Percentiles rank a stretch among this genome's conserved stretches.
These are phyloP conservation scores for Coelinius sp. DNA, from an alignment of 2,888 invertebrate genomes.

Conservation along the genomic window DNA sequence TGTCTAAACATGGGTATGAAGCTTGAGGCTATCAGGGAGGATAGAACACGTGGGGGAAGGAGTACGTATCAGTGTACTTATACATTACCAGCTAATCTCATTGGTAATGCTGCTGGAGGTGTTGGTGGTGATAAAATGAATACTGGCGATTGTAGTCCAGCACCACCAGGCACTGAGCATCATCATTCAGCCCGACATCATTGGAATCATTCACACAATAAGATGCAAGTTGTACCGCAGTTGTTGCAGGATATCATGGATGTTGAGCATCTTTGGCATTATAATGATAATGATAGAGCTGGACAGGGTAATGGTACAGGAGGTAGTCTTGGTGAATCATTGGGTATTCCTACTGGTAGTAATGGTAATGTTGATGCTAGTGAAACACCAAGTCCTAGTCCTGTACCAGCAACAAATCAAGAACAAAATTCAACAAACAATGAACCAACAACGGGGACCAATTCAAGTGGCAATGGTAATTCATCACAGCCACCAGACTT, in stretches of 20 bases:
- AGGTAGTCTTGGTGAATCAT: conserved; percentile 29
- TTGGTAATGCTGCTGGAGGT: conserved; percentile 72
- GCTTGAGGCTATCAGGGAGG: conserved; percentile 95
- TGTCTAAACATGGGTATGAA: conserved; percentile 97
- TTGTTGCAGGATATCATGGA: conserved; percentile 90
- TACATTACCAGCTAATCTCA: conserved; percentile 80
- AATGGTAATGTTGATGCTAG: conserved; percentile 46
- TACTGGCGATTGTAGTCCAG: conserved; percentile 65
- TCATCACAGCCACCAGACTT: conserved; percentile 79
- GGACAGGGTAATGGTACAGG: conserved; percentile 72
- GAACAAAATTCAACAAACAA: conserved; percentile 50
- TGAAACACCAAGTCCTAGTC: conserved; percentile 48
- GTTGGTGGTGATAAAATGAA: conserved; percentile 70
- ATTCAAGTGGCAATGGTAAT: conserved; percentile 55
- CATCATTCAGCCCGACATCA: conserved; percentile 66
- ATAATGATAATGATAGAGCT: conserved; percentile 85
- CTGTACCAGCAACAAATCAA: conserved; percentile 46
- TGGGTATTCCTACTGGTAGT: conserved; percentile 48
- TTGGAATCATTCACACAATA: conserved; percentile 65
- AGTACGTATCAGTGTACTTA: conserved; percentile 97
- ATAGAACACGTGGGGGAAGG: conserved; percentile 94
- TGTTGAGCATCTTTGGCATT: conserved; percentile 96
- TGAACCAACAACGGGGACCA: conserved; percentile 44
- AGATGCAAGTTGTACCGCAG: conserved; percentile 67
- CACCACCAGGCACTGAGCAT: conserved; percentile 64